Evolutionary conservation across 2,888 invertebrate species (phyloP).

Genomic region (Suillia variegata): DNA sequence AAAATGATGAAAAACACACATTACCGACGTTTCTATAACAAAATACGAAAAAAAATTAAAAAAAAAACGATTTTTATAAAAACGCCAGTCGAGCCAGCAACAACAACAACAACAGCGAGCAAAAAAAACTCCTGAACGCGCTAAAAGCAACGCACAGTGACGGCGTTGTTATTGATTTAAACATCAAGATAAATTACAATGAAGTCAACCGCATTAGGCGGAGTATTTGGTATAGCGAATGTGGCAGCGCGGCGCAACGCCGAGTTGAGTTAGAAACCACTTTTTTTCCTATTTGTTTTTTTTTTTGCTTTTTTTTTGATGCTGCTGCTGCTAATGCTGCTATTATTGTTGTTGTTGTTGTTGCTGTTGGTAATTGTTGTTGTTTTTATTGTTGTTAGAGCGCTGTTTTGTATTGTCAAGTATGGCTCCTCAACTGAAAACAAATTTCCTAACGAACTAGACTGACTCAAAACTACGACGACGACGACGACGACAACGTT

Average conservation of each 20-base stretch:
- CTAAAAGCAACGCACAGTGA: constrained; percentile 43
- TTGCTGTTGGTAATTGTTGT: constrained; percentile 49
- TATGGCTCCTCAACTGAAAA: constrained; percentile 38
- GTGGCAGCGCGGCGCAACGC: not conserved
- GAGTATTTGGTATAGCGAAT: constrained; percentile 21
- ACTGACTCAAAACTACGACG: constrained; percentile 20
- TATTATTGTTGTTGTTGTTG: no score
- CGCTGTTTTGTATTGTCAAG: constrained; percentile 19
- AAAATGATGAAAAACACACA: constrained; percentile 45
- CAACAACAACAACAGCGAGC: constrained; percentile 12
- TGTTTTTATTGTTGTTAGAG: constrained; percentile 28
- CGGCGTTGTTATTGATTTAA: constrained; percentile 58
- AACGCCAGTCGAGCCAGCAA: constrained; percentile 25
- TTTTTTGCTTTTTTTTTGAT: no score
- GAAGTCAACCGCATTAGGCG: constrained; percentile 36
- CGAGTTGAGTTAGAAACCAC: constrained; percentile 2
- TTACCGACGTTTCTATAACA: constrained; percentile 31
- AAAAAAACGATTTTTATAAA: constrained; percentile 34
- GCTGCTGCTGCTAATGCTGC: no score
- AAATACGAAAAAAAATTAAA: constrained; percentile 29
- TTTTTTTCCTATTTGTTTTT: constrained; percentile 34
- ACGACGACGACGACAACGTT: constrained; percentile 44
- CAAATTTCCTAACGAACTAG: constrained; percentile 47
- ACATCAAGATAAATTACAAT: constrained; percentile 58
- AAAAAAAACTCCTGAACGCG: constrained; percentile 30